Evolutionary conservation across 1,140 invertebrate genomes (phyloP).

Genomic region (Medauroidea extradentata): DNA sequence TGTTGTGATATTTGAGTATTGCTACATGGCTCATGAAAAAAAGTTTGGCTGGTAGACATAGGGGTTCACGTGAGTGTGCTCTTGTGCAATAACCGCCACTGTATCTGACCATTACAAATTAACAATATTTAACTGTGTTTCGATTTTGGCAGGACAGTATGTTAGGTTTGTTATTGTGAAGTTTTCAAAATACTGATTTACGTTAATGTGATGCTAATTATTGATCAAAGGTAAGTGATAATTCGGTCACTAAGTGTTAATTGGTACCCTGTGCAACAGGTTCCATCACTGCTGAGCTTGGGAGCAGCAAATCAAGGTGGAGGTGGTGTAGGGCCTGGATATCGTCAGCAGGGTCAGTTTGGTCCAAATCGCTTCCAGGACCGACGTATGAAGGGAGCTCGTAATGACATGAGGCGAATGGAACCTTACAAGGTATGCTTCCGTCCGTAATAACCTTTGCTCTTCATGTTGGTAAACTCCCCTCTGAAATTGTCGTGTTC

Average conservation of each 20-base stretch:
- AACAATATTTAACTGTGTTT: no score
- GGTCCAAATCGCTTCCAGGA: conserved; percentile 42
- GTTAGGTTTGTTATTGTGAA: no score
- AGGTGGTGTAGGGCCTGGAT: conserved; percentile 40
- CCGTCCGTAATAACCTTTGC: background rate
- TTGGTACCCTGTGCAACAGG: conserved; percentile 23
- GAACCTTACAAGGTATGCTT: conserved; percentile 47
- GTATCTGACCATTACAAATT: no score
- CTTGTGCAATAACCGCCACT: no score
- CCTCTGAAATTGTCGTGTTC: no score
- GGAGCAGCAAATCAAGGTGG: conserved; percentile 32
- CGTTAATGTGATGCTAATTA: no score
- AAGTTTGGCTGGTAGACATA: no score
- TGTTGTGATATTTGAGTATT: no score
- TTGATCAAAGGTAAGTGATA: background rate
- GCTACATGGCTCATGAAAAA: no score
- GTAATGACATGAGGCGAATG: conserved; percentile 43
- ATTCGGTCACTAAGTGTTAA: background rate
- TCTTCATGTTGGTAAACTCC: background rate
- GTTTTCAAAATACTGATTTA: no score
- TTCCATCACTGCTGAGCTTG: conserved; percentile 45
- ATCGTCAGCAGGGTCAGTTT: conserved; percentile 40
- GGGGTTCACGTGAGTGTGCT: no score
- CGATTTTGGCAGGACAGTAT: no score
- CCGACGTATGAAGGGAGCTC: conserved; percentile 25